Conservation (phyloP, 1,140 invertebrate species). For the Aphis craccivora region DNA sequence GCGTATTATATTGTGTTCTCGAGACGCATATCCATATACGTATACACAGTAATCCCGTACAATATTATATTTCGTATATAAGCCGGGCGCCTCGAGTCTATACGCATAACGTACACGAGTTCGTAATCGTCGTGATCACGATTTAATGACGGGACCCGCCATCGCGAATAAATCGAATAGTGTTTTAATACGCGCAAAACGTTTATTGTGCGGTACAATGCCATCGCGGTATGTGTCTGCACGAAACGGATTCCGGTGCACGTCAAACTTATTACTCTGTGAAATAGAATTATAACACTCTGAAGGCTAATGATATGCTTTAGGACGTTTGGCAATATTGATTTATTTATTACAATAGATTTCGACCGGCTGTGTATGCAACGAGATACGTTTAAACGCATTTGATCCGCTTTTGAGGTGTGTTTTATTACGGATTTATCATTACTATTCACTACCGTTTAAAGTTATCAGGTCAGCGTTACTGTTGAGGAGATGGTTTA, state of each 20-base stretch:
- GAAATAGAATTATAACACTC: not conserved
- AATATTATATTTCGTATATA: not conserved
- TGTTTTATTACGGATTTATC: no score
- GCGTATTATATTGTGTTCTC: not conserved
- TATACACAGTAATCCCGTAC: not conserved
- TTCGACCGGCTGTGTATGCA: no score
- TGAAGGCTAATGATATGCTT: not conserved
- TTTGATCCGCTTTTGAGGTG: no score
- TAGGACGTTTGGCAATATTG: not conserved
- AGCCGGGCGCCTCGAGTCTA: not conserved
- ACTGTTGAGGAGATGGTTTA: no score
- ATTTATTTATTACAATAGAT: no score
- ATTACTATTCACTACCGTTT: no score
- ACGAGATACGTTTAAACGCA: no score
- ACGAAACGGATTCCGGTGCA: not conserved
- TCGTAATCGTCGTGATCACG: not conserved
- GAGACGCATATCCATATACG: not conserved
- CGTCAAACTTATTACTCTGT: not conserved
- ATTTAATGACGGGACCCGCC: not conserved
- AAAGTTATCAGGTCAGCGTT: no score
- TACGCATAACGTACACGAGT: not conserved
- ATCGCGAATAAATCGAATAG: not conserved
- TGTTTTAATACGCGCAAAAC: constrained; percentile 11
- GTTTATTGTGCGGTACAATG: not conserved
- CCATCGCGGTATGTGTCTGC: not conserved